Base-by-base conservation (phyloP, 1,140 invertebrate species). In the Euwallacea fornicatus region DNA sequence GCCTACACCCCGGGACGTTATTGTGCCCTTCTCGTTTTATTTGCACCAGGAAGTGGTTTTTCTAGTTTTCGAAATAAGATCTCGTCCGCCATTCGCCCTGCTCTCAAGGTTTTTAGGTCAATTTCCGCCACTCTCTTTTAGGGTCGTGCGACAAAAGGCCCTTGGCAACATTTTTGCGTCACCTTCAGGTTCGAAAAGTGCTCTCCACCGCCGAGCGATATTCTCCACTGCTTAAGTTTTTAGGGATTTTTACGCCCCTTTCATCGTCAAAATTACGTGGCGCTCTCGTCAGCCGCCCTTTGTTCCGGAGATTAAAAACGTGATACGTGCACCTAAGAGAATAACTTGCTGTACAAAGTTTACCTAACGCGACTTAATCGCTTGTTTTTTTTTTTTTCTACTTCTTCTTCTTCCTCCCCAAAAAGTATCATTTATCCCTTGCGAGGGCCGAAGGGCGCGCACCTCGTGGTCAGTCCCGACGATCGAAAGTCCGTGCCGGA, bases 81-180 rank as follows among this genome's bases (percentile, higher is more conserved):
- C 55, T 64, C 46, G 13, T 33, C 21, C 21, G 21, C 21, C 21
- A 33, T 33, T 33, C 21, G 21, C 21, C 21, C 21, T 33, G 21
- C 21, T 33, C 21, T 69, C 58, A 55, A 54, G 42, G 50, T 70
- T 70, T 70, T 70, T 70, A 64, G 69, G 69, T 70, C 69, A 70
- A 70, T 70, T 64, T 58, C 60, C 60, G 13, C 8, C 50, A 42
- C 44, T 50, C 54, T 42, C 54, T 58, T 66, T 66, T 58, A 60
- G 50, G 47, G 15, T 11, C 44, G 44, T 44, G 58, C 43, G 41
- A 61, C 50, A 70, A 64, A 65, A 65, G 69, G 8, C 69, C 42
- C 61, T 70, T 59, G 69, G 62, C 54, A 65, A 70, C 69, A 63
- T 64, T 70, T 70, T 70, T 70, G 69, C 61, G 69, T 42, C 69